These are phyloP conservation scores for Odobenus rosmarus DNA, from an alignment of 2,113 vertebrate species.

Conservation along the genomic window DNA sequence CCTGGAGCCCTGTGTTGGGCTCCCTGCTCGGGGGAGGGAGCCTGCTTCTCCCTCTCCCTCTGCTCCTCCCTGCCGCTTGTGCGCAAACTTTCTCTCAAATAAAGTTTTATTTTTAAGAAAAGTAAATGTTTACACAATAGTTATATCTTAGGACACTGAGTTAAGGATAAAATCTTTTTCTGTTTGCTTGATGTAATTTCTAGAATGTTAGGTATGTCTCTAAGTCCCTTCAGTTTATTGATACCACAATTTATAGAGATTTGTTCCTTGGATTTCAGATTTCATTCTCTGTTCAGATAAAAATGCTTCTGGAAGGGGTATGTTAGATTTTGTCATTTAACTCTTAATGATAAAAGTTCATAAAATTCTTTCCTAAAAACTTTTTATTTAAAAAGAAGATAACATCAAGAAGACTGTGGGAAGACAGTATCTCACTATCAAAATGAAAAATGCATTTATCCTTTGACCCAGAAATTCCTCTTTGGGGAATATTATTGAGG, in stretches of 20 bases:
- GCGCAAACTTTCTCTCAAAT: background rate
- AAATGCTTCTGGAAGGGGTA: background rate
- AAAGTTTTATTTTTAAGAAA: background rate
- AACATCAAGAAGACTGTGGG: background rate
- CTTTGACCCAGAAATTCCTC: background rate
- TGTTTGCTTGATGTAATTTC: background rate
- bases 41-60: background rate
- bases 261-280: background rate
- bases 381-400: background rate
- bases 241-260: conserved; percentile 10
- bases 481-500: background rate
- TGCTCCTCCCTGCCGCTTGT: background rate
- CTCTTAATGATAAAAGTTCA: background rate
- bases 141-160: background rate
- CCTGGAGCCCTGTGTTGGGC: background rate
- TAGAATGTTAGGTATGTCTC: background rate
- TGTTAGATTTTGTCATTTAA: conserved; percentile 38
- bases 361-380: background rate
- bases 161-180: background rate
- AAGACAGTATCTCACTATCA: background rate
- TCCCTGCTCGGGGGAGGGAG: background rate
- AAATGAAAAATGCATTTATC: conserved; percentile 13
- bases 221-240: background rate
- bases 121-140: conserved; percentile 36
- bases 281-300: conserved; percentile 47